Percentiles rank a stretch among this genome's conserved stretches.
Evolutionary conservation across 2,888 invertebrate species (phyloP).

Genomic region (Stenodera caucasica): DNA sequence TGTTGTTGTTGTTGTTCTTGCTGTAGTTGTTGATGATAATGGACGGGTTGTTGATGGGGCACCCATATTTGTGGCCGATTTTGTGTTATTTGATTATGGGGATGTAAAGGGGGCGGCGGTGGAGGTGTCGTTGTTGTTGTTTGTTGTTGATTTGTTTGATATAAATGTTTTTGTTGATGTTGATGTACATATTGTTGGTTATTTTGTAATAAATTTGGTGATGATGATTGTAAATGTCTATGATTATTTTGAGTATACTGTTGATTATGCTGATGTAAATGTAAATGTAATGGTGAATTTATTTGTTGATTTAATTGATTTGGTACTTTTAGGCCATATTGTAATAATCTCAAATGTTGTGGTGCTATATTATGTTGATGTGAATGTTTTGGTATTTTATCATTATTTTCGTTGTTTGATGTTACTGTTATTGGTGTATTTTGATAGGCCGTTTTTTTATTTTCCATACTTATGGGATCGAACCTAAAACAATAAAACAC

Average conservation of each 20-base stretch:
- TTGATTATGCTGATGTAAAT: constrained; percentile 48
- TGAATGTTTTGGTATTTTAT: constrained; percentile 57
- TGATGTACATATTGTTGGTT: constrained; percentile 36
- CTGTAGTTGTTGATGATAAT: constrained; percentile 48
- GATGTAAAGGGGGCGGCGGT: constrained; percentile 35
- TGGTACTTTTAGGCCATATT: constrained; percentile 62
- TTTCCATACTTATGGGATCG: constrained; percentile 54
- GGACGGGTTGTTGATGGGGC: constrained; percentile 45
- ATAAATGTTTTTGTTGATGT: constrained; percentile 35
- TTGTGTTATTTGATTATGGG: constrained; percentile 42
- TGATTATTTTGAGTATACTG: constrained; percentile 38
- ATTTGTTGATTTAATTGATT: constrained; percentile 57
- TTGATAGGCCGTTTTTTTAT: constrained; percentile 48
- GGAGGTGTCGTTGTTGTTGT: constrained; percentile 37
- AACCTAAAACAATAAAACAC: constrained; percentile 44
- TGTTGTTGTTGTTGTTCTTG: constrained; percentile 33
- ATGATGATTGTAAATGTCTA: constrained; percentile 40
- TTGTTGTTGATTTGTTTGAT: constrained; percentile 35
- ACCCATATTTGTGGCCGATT: constrained; percentile 47
- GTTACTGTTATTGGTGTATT: constrained; percentile 34
- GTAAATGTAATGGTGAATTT: constrained; percentile 54
- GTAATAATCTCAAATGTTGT: constrained; percentile 59
- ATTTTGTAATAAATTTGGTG: constrained; percentile 38
- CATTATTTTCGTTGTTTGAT: constrained; percentile 41
- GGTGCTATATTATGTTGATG: constrained; percentile 62